A percentile compares a stretch with the other conserved stretches of the same genome.
Evolutionary conservation across 2,797 vertebrate species (phyloP).

Genomic region (Botia kubotai): DNA sequence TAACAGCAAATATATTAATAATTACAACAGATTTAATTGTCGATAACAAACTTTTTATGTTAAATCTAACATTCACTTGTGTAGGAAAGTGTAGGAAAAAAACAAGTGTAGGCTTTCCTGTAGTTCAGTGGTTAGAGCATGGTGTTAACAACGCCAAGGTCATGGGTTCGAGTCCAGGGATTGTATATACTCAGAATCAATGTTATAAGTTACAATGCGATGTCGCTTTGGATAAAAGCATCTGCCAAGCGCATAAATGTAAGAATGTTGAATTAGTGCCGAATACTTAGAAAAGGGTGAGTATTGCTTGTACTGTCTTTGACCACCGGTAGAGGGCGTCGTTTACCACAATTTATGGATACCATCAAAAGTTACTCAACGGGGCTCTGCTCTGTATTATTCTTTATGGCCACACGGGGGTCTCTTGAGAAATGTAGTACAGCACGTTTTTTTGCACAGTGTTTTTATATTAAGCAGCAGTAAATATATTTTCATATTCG

Average conservation of each 20-base stretch:
- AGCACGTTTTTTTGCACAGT: background rate
- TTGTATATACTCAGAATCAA: no score
- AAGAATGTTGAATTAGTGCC: background rate
- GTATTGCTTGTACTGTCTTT: background rate
- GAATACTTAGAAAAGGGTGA: background rate
- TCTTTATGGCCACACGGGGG: conserved; percentile 23
- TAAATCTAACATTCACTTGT: no score
- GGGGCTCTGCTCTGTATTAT: background rate
- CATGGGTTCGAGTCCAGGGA: no score
- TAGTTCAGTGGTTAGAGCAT: no score
- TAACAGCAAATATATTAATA: no score
- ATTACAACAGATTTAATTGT: no score
- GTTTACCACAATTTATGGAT: conserved; percentile 5
- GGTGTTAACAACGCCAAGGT: no score
- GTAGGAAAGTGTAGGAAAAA: background rate
- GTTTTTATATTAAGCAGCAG: background rate
- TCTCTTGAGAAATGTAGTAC: background rate
- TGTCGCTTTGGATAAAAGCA: no score
- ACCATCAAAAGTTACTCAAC: background rate
- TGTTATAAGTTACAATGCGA: no score
- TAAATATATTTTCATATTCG: background rate
- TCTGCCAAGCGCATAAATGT: no score
- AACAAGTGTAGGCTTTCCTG: no score
- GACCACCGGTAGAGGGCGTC: conserved; percentile 51
- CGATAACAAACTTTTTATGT: no score